phyloP scores from a whole-genome alignment of 2,797 vertebrate species.

The Manis javanica region DNA sequence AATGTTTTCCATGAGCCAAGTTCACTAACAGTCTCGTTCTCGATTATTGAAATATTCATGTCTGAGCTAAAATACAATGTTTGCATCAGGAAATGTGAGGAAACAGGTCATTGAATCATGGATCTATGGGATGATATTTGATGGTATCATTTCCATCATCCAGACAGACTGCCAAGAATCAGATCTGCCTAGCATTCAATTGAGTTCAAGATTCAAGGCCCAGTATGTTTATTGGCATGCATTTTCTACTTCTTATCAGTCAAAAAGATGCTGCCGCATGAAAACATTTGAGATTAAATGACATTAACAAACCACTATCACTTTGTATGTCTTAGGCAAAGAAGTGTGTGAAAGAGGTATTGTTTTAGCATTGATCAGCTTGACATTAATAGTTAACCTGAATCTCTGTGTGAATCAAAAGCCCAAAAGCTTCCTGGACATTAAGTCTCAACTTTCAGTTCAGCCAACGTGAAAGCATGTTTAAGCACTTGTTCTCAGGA shows the following conservation, averaged over 20 bases:
- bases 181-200: background rate
- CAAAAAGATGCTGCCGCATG: background rate
- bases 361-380: background rate
- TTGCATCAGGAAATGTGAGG: slow-evolving; percentile 38
- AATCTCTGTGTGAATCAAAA: slow-evolving; percentile 29
- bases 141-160: background rate
- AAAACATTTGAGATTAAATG: background rate
- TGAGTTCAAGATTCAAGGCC: background rate
- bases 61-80: slow-evolving; percentile 14
- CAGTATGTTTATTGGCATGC: background rate
- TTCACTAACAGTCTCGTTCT: slow-evolving; percentile 16
- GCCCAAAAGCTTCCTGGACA: background rate
- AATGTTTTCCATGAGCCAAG: slow-evolving; percentile 18
- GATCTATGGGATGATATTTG: background rate
- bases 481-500: background rate
- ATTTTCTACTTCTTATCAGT: background rate
- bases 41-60: slow-evolving; percentile 41
- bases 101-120: background rate
- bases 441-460: background rate
- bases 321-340: background rate
- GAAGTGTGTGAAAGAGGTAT: background rate
- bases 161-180: background rate
- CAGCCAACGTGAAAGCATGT: background rate
- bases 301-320: background rate
- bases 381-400: background rate